Conservation (phyloP, 2,113 vertebrate species). For the Barnardius zonarius region DNA sequence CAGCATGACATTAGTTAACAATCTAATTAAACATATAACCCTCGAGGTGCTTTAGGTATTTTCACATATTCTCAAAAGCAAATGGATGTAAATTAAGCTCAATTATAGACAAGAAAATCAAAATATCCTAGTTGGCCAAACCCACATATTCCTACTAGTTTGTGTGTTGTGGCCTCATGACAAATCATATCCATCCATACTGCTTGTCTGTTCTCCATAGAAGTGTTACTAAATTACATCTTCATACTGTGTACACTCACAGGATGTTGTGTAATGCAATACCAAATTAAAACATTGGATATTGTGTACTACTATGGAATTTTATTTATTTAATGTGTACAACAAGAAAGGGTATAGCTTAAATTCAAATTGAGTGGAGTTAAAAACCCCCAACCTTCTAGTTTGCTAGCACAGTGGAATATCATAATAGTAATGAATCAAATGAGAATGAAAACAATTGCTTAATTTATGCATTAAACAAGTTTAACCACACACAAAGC, state of each 20-base stretch:
- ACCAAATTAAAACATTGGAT: neutral
- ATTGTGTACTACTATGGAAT: neutral
- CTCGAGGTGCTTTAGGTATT: neutral
- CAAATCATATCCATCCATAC: neutral
- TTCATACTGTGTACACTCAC: neutral
- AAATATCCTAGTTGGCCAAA: neutral
- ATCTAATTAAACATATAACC: neutral
- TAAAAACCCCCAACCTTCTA: neutral
- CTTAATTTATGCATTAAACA: neutral
- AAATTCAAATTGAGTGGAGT: neutral
- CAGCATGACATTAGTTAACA: neutral
- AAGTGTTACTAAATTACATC: neutral
- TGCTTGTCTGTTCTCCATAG: neutral
- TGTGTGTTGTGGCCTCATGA: neutral
- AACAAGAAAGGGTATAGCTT: neutral
- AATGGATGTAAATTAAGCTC: neutral
- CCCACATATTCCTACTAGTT: neutral
- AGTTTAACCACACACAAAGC: conserved; percentile 7
- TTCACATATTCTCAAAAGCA: neutral
- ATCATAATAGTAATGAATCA: neutral
- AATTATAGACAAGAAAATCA: neutral
- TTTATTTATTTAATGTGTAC: neutral
- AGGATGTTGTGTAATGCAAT: neutral
- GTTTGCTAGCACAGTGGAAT: neutral
- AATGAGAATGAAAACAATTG: neutral